phyloP scores from a whole-genome alignment of 2,113 vertebrate genomes.

The Empidonax alnorum region DNA sequence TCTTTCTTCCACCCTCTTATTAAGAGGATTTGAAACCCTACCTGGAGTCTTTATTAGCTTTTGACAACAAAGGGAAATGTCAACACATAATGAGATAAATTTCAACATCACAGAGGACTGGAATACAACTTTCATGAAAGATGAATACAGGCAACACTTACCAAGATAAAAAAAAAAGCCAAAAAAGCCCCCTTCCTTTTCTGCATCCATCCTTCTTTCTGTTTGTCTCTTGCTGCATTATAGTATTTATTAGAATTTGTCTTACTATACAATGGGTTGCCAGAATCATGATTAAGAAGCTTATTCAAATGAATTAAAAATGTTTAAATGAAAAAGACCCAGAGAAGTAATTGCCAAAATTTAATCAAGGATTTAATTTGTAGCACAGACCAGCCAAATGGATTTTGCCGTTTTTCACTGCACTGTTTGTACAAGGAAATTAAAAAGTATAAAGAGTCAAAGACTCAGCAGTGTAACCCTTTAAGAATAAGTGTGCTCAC shows the following conservation, averaged over 20 bases:
- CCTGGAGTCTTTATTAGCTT: conserved; percentile 56
- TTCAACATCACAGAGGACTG: background rate
- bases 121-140: background rate
- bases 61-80: conserved; percentile 45
- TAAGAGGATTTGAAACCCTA: conserved; percentile 28
- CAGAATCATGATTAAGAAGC: conserved; percentile 79
- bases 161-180: background rate
- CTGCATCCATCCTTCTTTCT: conserved; percentile 39
- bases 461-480: conserved; percentile 68
- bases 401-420: conserved; percentile 75
- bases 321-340: conserved; percentile 79
- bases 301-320: conserved; percentile 80
- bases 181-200: background rate
- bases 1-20: conserved; percentile 36
- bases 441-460: conserved; percentile 77
- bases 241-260: conserved; percentile 69
- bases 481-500: conserved; percentile 60
- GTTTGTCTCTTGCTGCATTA: conserved; percentile 43
- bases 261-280: conserved; percentile 67
- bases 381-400: conserved; percentile 74
- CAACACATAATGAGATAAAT: conserved; percentile 46
- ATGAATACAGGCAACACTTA: background rate
- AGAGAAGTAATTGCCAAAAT: conserved; percentile 80
- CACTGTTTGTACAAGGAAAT: conserved; percentile 79
- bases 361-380: conserved; percentile 83